Evolutionary conservation across 2,113 vertebrate species (phyloP).

Genomic region (Alexandromys fortis): DNA sequence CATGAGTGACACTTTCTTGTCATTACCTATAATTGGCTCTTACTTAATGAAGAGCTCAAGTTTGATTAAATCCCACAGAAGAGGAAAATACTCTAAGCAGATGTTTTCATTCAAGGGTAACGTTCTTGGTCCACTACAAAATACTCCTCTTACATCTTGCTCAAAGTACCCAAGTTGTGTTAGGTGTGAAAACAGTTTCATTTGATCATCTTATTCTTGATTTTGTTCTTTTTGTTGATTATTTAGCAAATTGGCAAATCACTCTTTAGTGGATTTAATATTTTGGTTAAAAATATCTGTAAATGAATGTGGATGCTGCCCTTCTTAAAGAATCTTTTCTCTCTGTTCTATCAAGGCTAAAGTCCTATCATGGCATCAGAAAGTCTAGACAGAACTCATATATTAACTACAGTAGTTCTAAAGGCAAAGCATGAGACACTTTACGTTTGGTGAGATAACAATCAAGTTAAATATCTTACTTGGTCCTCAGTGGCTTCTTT

Average conservation of each 20-base stretch:
- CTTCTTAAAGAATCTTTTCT: conserved; percentile 56
- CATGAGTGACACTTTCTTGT: conserved; percentile 7
- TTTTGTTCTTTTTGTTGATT: not conserved
- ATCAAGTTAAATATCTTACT: conserved; percentile 15
- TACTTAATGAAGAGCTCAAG: conserved; percentile 41
- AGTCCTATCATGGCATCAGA: conserved; percentile 65
- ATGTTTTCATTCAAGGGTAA: not conserved
- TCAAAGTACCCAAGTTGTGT: not conserved
- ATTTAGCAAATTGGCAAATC: conserved; percentile 31
- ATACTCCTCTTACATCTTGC: conserved; percentile 10
- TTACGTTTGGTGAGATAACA: not conserved
- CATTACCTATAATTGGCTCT: conserved; percentile 56
- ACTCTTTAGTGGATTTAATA: conserved; percentile 52
- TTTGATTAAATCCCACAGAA: conserved; percentile 44
- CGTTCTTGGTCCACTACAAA: conserved; percentile 25
- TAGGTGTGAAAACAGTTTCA: not conserved
- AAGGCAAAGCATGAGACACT: conserved; percentile 59
- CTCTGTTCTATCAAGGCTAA: conserved; percentile 69
- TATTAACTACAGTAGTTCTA: conserved; percentile 73
- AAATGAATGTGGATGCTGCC: conserved; percentile 61
- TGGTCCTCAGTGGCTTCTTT: not conserved
- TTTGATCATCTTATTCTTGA: conserved; percentile 1
- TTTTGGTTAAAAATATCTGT: conserved; percentile 52
- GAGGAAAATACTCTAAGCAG: not conserved
- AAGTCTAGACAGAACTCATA: conserved; percentile 79